Evolutionary conservation across 2,797 vertebrate species (phyloP).

Genomic region (Vireo griseus): DNA sequence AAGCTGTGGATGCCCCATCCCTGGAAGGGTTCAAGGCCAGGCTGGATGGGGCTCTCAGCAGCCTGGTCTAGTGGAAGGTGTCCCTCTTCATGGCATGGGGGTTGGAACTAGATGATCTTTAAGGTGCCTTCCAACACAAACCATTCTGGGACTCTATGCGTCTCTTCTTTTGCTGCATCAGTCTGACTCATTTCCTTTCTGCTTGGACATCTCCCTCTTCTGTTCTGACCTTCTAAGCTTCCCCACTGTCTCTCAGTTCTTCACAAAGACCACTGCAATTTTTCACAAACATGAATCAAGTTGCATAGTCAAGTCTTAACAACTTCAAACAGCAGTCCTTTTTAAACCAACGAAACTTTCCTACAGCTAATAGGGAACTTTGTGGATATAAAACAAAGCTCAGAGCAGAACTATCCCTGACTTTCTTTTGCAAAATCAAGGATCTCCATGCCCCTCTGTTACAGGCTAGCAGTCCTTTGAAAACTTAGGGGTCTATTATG

Average conservation of each 20-base stretch:
- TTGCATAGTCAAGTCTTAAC: not conserved
- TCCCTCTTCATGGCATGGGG: not conserved
- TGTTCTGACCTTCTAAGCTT: not conserved
- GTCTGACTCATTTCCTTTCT: not conserved
- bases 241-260: not conserved
- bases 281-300: not conserved
- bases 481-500: not conserved
- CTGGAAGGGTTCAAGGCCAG: not conserved
- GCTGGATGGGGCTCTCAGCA: not conserved
- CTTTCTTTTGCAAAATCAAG: not conserved
- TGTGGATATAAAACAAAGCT: not conserved
- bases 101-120: not conserved
- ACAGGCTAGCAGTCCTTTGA: not conserved
- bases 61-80: not conserved
- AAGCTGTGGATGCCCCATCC: not conserved
- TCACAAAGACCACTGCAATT: not conserved
- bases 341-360: not conserved
- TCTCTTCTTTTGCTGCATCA: not conserved
- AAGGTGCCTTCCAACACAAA: not conserved
- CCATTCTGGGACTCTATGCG: not conserved
- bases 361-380: not conserved
- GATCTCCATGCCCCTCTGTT: not conserved
- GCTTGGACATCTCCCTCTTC: not conserved
- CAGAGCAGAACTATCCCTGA: not conserved
- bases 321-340: not conserved